Evolutionary conservation across 2,113 vertebrate genomes (phyloP).

Genomic region (Pollimyrus isidori): DNA sequence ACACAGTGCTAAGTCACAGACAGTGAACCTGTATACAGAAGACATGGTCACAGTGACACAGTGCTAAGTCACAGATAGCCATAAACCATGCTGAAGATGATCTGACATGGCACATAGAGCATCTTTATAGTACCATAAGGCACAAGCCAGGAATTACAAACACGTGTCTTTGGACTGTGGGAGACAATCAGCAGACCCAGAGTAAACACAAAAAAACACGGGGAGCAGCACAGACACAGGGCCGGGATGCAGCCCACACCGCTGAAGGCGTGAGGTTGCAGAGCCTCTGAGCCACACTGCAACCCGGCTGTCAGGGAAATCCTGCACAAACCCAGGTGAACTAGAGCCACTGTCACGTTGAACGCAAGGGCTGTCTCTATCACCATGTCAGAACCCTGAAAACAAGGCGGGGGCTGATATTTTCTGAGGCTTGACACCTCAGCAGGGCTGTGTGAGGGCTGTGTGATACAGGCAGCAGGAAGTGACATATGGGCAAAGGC

Average conservation of each 20-base stretch:
- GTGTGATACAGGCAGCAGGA: background rate
- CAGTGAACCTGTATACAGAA: background rate
- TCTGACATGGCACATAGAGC: background rate
- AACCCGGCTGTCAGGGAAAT: background rate
- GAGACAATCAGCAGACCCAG: background rate
- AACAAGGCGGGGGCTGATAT: background rate
- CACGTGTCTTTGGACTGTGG: background rate
- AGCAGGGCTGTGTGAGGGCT: background rate
- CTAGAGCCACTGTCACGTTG: background rate
- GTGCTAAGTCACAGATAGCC: background rate
- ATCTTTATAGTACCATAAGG: background rate
- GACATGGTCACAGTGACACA: background rate
- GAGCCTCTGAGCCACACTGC: background rate
- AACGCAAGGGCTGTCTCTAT: background rate
- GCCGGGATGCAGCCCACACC: background rate
- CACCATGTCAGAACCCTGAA: background rate
- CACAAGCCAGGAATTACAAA: background rate
- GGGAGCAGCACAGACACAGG: background rate
- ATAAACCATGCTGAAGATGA: background rate
- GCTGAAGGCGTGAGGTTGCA: background rate
- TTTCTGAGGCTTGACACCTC: background rate
- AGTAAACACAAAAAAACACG: background rate
- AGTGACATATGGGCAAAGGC: background rate
- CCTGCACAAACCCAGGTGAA: background rate
- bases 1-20: background rate